These are phyloP conservation scores for Metalampra italica DNA, from an alignment of 2,888 invertebrate species.

Conservation along the genomic window DNA sequence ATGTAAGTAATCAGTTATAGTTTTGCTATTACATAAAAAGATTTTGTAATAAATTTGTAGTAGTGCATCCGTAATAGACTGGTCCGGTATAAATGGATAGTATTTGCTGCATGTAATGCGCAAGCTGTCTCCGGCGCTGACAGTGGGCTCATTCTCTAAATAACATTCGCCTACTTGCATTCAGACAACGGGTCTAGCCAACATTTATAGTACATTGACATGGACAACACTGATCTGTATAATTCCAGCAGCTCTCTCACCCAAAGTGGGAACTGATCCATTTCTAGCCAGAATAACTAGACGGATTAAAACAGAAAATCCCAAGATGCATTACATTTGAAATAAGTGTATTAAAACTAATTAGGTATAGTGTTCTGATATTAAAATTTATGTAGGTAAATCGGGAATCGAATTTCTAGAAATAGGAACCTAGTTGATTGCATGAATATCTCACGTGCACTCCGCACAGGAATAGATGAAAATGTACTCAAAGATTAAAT, in stretches of 20 bases:
- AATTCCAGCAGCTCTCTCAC: conserved; percentile 76
- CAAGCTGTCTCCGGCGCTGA: conserved; percentile 63
- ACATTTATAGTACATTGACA: conserved; percentile 62
- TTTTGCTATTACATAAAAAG: not conserved
- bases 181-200: conserved; percentile 71
- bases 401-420: not conserved
- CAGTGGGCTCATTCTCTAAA: conserved; percentile 65
- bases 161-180: conserved; percentile 75
- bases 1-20: not conserved
- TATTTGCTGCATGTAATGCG: conserved; percentile 11
- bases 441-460: not conserved
- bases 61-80: not conserved
- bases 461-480: not conserved
- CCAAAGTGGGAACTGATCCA: conserved; percentile 81
- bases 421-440: not conserved
- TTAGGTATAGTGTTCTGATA: not conserved
- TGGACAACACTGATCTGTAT: conserved; percentile 69
- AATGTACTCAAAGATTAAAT: not conserved
- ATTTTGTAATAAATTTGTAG: not conserved
- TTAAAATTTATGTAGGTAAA: not conserved
- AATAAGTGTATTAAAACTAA: conserved; percentile 22
- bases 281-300: conserved; percentile 82
- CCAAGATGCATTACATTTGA: conserved; percentile 62
- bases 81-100: not conserved
- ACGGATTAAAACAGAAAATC: conserved; percentile 63